A percentile compares a stretch with the other conserved stretches of the same genome.
These are phyloP conservation scores for Drosophila prosaltans DNA, from an alignment of 1,140 invertebrate genomes.

Conservation along the genomic window DNA sequence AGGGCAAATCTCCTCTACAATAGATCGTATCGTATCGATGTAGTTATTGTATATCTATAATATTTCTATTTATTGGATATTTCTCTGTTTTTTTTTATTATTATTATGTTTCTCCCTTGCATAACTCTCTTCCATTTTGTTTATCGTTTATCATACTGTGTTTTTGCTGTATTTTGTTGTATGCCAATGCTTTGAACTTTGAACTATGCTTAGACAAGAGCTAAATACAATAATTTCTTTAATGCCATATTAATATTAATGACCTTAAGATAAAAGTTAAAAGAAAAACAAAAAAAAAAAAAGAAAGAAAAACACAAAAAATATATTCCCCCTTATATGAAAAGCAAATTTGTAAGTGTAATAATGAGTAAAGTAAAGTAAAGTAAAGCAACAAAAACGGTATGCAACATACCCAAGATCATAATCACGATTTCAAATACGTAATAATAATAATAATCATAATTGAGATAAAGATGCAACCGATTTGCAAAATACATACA, in stretches of 20 bases:
- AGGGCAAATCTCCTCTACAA: slow-evolving; percentile 39
- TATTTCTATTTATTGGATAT: slow-evolving; percentile 72
- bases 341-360: slow-evolving; percentile 45
- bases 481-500: neutral
- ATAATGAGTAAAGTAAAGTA: slow-evolving; percentile 38
- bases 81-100: slow-evolving; percentile 50
- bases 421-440: slow-evolving; percentile 82
- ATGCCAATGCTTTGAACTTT: slow-evolving; percentile 52
- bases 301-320: slow-evolving; percentile 41
- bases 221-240: slow-evolving; percentile 68
- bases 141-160: slow-evolving; percentile 53
- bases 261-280: slow-evolving; percentile 34
- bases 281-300: slow-evolving; percentile 22
- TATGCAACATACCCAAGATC: slow-evolving; percentile 79
- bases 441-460: slow-evolving; percentile 69
- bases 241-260: slow-evolving; percentile 81
- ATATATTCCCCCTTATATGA: slow-evolving; percentile 71
- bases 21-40: slow-evolving; percentile 14
- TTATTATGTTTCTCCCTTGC: slow-evolving; percentile 34
- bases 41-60: slow-evolving; percentile 47
- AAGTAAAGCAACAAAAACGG: slow-evolving; percentile 36
- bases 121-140: slow-evolving; percentile 56
- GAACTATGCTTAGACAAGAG: slow-evolving; percentile 4
- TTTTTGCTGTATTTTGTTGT: slow-evolving; percentile 64
- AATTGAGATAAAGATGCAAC: slow-evolving; percentile 25